Evolutionary conservation across 2,888 invertebrate species (phyloP).

Genomic region (Mesoligia furuncula): DNA sequence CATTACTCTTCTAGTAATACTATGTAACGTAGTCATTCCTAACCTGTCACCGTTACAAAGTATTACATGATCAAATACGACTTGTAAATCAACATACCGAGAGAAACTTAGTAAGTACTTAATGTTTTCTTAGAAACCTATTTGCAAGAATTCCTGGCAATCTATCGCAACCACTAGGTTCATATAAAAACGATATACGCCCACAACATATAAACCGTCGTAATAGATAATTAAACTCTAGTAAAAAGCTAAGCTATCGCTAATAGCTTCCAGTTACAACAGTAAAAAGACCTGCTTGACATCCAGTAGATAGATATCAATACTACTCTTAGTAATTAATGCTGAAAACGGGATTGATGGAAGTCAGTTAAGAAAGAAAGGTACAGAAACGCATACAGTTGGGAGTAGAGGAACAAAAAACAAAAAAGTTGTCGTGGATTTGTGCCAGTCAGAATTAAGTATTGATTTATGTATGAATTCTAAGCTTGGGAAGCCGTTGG

Average conservation of each 20-base stretch:
- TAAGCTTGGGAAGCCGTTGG: constrained; percentile 27
- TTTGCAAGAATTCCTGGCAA: constrained; percentile 77
- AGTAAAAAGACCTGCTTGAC: constrained; percentile 48
- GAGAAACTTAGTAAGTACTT: constrained; percentile 41
- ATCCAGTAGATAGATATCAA: constrained; percentile 49
- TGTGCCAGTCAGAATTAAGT: neutral
- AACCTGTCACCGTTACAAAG: constrained; percentile 50
- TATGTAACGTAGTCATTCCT: constrained; percentile 21
- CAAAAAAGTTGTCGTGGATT: neutral
- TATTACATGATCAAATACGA: constrained; percentile 56
- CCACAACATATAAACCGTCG: constrained; percentile 73
- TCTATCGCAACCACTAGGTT: constrained; percentile 70
- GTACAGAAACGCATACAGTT: neutral
- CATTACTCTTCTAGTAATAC: neutral
- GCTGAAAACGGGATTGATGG: constrained; percentile 42
- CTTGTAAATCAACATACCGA: constrained; percentile 62
- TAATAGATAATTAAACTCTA: constrained; percentile 68
- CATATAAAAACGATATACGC: constrained; percentile 77
- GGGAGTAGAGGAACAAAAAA: neutral
- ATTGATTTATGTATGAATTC: constrained; percentile 23
- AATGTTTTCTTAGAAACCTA: constrained; percentile 67
- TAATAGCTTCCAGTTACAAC: constrained; percentile 71
- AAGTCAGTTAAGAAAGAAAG: constrained; percentile 33
- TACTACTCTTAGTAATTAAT: constrained; percentile 39
- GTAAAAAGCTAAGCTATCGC: constrained; percentile 74